Evolutionary conservation across 2,888 invertebrate genomes (phyloP).

Genomic region (Lydus trimaculatus): DNA sequence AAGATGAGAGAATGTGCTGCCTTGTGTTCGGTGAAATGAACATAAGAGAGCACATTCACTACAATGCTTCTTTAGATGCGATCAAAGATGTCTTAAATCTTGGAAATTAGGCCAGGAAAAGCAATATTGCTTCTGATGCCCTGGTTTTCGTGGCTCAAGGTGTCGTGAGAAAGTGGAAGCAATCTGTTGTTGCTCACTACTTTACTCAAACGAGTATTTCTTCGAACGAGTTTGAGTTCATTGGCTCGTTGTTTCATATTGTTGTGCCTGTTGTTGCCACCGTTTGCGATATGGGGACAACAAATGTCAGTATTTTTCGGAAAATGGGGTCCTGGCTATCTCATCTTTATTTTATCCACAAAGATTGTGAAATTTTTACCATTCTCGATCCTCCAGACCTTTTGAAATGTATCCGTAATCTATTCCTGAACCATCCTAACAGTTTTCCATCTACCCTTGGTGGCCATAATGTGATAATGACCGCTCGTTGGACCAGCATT

Average conservation of each 20-base stretch:
- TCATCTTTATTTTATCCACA: too few relatives aligned
- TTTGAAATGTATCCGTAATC: slow-evolving; percentile 9
- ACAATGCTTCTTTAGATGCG: background rate
- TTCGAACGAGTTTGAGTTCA: background rate
- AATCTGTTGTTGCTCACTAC: slow-evolving; percentile 1
- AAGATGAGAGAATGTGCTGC: background rate
- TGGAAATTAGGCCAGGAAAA: too few relatives aligned
- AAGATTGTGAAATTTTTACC: too few relatives aligned
- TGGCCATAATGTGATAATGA: too few relatives aligned
- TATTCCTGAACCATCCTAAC: slow-evolving; percentile 1
- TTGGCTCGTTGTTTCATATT: background rate
- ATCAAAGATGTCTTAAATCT: background rate
- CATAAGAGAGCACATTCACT: background rate
- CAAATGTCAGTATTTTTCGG: too few relatives aligned
- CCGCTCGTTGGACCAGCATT: too few relatives aligned
- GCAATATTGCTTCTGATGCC: background rate
- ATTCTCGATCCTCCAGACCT: slow-evolving; percentile 9
- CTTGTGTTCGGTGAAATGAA: slow-evolving; percentile 9
- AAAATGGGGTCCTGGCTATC: too few relatives aligned
- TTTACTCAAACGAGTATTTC: background rate
- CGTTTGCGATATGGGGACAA: background rate
- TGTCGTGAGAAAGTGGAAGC: background rate
- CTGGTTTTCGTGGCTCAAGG: background rate
- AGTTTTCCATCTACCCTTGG: background rate
- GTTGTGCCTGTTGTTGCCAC: background rate